Evolutionary conservation across 2,888 invertebrate genomes (phyloP).

Genomic region (Protophormia terraenovae): DNA sequence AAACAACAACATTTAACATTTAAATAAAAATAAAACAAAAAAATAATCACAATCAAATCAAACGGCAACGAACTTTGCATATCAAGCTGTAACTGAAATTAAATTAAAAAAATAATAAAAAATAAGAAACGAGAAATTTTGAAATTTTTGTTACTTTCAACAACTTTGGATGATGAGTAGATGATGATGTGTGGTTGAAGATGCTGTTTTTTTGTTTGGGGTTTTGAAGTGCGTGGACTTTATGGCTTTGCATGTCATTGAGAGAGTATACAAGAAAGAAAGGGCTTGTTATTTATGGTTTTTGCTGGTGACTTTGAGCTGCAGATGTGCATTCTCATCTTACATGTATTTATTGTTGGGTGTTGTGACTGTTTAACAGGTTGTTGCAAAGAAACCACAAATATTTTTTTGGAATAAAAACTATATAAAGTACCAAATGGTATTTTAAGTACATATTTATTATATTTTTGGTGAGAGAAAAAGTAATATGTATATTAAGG

Average conservation of each 20-base stretch:
- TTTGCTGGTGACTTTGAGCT: slow-evolving; percentile 44
- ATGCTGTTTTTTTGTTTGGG: slow-evolving; percentile 23
- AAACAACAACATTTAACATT: slow-evolving; percentile 6
- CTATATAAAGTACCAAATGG: too few relatives aligned
- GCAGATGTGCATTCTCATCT: slow-evolving; percentile 26
- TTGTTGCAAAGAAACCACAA: too few relatives aligned
- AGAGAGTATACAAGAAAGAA: slow-evolving; percentile 45
- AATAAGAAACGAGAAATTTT: slow-evolving; percentile 51
- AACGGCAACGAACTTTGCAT: slow-evolving; percentile 62
- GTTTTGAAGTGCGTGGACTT: slow-evolving; percentile 51
- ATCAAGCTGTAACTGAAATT: slow-evolving; percentile 12
- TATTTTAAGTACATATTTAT: too few relatives aligned
- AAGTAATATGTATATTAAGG: too few relatives aligned
- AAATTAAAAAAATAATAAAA: slow-evolving; percentile 32
- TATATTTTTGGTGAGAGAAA: too few relatives aligned
- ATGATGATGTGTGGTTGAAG: slow-evolving; percentile 11
- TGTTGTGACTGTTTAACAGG: slow-evolving; percentile 48
- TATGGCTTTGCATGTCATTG: slow-evolving; percentile 35
- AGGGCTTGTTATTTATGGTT: slow-evolving; percentile 49
- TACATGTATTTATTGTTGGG: slow-evolving; percentile 17
- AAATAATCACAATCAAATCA: slow-evolving; percentile 44
- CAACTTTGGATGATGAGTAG: not conserved
- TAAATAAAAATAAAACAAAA: not conserved
- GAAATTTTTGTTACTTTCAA: not conserved
- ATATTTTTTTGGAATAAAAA: too few relatives aligned